These are phyloP conservation scores for Drosophila phalerata DNA, from an alignment of 2,888 invertebrate species.

Conservation along the genomic window DNA sequence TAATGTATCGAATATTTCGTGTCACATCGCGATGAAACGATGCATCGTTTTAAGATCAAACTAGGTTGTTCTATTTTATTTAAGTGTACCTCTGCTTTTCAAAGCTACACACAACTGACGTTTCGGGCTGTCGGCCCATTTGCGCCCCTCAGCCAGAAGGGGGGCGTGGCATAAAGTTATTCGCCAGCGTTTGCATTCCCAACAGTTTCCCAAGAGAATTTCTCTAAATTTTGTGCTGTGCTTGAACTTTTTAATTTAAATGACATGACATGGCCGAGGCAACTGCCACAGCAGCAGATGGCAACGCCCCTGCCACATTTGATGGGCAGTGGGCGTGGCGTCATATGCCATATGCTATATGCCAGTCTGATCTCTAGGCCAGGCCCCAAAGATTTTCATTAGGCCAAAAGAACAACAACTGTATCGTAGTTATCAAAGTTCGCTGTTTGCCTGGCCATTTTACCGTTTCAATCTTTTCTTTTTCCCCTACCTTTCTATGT, in stretches of 20 bases:
- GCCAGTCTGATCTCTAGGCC: constrained; percentile 67
- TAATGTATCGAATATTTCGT: too few species aligned
- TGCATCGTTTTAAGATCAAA: too few species aligned
- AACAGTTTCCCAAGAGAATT: constrained; percentile 22
- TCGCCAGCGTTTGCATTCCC: constrained; percentile 30
- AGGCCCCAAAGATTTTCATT: constrained; percentile 66
- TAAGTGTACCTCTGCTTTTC: background rate
- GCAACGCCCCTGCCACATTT: constrained; percentile 67
- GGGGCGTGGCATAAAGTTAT: constrained; percentile 52
- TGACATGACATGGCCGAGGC: constrained; percentile 64
- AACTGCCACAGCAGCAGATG: constrained; percentile 18
- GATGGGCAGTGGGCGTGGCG: constrained; percentile 71
- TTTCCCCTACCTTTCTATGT: background rate
- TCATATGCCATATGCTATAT: constrained; percentile 43
- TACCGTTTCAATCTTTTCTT: constrained; percentile 47
- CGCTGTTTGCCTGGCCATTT: constrained; percentile 36
- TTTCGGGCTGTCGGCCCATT: constrained; percentile 31
- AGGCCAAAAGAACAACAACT: constrained; percentile 50
- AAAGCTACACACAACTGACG: constrained; percentile 40
- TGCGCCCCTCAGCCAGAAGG: constrained; percentile 17
- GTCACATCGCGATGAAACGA: too few species aligned
- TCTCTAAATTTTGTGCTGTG: constrained; percentile 57
- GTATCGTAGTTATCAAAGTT: constrained; percentile 43
- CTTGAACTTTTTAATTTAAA: constrained; percentile 78
- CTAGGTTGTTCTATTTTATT: too few species aligned